Evolutionary conservation across 2,113 vertebrate species (phyloP).

Genomic region (Amblyopsis rosae): DNA sequence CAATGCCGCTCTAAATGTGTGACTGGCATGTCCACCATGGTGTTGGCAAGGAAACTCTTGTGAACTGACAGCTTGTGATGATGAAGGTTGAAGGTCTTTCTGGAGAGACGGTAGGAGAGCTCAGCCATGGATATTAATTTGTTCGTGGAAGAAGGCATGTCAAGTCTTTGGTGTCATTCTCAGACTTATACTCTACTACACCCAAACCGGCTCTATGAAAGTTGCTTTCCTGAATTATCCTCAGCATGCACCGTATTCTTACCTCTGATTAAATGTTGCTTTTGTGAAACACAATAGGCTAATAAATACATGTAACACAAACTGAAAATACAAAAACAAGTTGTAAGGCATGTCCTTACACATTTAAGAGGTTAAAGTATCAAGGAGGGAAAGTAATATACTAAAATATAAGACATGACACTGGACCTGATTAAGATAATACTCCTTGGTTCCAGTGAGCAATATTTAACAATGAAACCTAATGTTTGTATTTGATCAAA

Average conservation of each 20-base stretch:
- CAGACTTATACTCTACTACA: constrained; percentile 28
- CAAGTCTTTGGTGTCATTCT: constrained; percentile 50
- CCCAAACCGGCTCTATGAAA: background rate
- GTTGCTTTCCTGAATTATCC: constrained; percentile 25
- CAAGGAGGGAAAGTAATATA: background rate
- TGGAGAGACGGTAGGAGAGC: constrained; percentile 24
- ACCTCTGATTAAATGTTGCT: constrained; percentile 2
- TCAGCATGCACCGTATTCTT: constrained; percentile 34
- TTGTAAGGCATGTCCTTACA: constrained; percentile 28
- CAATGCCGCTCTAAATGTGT: constrained; percentile 30
- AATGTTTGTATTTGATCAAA: no score
- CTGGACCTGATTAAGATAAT: no score
- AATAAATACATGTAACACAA: constrained; percentile 28
- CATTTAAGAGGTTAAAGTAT: constrained; percentile 32
- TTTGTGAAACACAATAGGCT: background rate
- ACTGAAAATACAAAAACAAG: constrained; percentile 34
- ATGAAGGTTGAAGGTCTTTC: constrained; percentile 19
- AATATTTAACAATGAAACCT: no score
- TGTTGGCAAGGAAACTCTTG: constrained; percentile 34
- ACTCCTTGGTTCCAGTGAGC: no score
- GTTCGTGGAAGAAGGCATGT: constrained; percentile 41
- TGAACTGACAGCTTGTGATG: constrained; percentile 53
- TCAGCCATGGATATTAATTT: constrained; percentile 35
- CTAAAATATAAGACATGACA: background rate
- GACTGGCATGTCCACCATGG: constrained; percentile 33